These are phyloP conservation scores for Xerus inauris DNA, from an alignment of 2,113 vertebrate species.

Conservation along the genomic window DNA sequence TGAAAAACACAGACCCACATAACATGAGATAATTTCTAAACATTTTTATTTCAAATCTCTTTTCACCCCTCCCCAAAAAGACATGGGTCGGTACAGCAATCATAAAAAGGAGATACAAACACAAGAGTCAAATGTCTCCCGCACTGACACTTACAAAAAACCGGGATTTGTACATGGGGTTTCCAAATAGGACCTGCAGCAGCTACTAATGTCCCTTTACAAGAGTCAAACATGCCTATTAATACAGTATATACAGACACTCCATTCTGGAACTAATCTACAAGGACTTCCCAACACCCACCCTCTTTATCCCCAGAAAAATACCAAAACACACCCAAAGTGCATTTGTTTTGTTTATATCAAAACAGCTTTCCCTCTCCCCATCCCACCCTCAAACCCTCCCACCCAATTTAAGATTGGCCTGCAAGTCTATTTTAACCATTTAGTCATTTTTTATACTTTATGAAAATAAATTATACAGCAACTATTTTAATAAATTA, in stretches of 20 bases:
- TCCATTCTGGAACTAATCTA: constrained; percentile 77
- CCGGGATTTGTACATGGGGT: constrained; percentile 70
- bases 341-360: constrained; percentile 85
- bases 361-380: constrained; percentile 80
- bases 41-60: constrained; percentile 86
- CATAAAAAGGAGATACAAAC: constrained; percentile 86
- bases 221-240: constrained; percentile 84
- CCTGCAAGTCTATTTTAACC: constrained; percentile 85
- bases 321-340: constrained; percentile 86
- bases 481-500: constrained; percentile 89
- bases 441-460: constrained; percentile 85
- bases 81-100: constrained; percentile 78
- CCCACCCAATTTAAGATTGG: constrained; percentile 82
- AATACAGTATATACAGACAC: constrained; percentile 85
- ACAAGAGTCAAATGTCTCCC: constrained; percentile 82
- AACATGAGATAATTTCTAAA: constrained; percentile 74
- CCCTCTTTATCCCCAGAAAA: constrained; percentile 77
- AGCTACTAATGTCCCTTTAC: constrained; percentile 79
- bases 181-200: constrained; percentile 84
- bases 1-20: constrained; percentile 7
- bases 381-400: constrained; percentile 68
- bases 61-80: constrained; percentile 75
- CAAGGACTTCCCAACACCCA: constrained; percentile 76
- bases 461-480: constrained; percentile 90
- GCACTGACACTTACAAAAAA: constrained; percentile 81